Conservation (phyloP, 35 echinoderm and acorn worm species). For the Heliocidaris erythrogramma region DNA sequence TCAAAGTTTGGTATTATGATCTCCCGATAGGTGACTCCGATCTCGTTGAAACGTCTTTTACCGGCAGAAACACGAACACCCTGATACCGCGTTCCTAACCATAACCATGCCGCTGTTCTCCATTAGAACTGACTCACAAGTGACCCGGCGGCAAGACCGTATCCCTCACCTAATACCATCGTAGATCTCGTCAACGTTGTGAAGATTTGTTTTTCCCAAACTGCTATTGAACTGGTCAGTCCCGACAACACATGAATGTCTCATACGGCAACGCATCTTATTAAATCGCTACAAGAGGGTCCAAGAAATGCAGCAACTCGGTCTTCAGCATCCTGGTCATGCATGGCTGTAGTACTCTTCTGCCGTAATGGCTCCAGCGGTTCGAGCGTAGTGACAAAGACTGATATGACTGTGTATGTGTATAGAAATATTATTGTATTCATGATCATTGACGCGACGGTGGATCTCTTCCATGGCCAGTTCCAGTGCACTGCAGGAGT, state of each 20-base stretch:
- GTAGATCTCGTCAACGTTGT: conserved; percentile 10
- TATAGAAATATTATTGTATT: conserved; percentile 16
- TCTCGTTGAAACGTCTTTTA: not conserved
- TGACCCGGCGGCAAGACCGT: not conserved
- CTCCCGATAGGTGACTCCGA: not conserved
- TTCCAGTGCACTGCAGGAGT: not conserved
- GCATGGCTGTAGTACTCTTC: not conserved
- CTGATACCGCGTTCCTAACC: conserved; percentile 20
- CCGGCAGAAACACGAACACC: not conserved
- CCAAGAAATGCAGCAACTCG: conserved; percentile 15
- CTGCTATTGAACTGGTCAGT: not conserved
- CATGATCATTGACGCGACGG: not conserved
- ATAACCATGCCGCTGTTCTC: not conserved
- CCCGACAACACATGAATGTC: not conserved
- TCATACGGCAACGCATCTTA: not conserved
- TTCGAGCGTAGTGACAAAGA: not conserved
- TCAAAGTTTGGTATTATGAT: not conserved
- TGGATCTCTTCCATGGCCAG: not conserved
- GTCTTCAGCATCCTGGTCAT: not conserved
- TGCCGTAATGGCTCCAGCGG: not conserved
- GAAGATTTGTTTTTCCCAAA: not conserved
- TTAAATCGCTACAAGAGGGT: not conserved
- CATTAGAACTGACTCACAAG: not conserved
- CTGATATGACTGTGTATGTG: not conserved
- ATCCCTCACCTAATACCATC: not conserved